Percentiles rank a stretch among this genome's conserved stretches.
These are phyloP conservation scores for Sardinella longiceps DNA, from an alignment of 2,797 vertebrate genomes.

Conservation along the genomic window DNA sequence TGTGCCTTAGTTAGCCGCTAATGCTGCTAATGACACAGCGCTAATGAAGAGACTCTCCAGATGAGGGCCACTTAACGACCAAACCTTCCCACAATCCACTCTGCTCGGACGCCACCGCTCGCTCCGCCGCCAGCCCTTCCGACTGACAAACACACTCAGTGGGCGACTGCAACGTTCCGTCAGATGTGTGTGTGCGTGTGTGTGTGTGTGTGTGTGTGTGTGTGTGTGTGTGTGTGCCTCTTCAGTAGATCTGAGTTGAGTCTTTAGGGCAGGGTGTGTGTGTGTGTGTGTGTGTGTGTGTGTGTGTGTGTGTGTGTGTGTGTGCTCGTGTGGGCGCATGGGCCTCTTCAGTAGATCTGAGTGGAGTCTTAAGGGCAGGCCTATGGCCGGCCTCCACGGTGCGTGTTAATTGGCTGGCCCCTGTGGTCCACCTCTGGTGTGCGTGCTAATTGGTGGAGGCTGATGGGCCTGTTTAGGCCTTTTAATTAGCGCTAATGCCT, in stretches of 20 bases:
- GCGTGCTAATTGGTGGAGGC: constrained; percentile 46
- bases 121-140: not conserved
- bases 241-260: no score
- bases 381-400: not conserved
- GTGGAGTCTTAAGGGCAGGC: not conserved
- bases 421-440: constrained; percentile 4
- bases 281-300: no score
- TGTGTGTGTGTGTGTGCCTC: no score
- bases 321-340: no score
- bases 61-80: constrained; percentile 48
- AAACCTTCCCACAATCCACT: constrained; percentile 38
- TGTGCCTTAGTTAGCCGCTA: constrained; percentile 45
- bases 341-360: not conserved
- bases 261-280: no score
- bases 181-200: no score
- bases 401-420: constrained; percentile 46
- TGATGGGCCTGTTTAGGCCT: constrained; percentile 41
- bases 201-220: no score
- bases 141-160: not conserved
- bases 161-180: no score
- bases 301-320: no score
- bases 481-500: constrained; percentile 53
- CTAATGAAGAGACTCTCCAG: constrained; percentile 54
- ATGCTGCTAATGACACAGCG: constrained; percentile 45
- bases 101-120: constrained; percentile 17